Conservation (phyloP, 2,797 vertebrate species). For the Threskiornis aethiopicus region DNA sequence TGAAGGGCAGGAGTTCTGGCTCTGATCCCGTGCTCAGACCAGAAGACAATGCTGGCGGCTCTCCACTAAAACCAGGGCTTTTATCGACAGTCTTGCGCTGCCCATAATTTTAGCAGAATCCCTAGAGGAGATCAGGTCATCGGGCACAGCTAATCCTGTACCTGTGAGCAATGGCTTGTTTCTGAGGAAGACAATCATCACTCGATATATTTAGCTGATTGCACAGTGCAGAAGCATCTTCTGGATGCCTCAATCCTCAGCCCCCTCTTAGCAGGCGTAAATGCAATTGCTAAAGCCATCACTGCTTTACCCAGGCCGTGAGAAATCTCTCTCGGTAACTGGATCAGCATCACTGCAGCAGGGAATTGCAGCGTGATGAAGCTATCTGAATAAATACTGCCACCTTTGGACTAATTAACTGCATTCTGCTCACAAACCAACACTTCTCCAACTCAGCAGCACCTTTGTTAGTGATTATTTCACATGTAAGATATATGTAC, state of each 20-base stretch:
- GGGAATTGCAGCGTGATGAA: background rate
- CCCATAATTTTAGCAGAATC: background rate
- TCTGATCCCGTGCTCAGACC: background rate
- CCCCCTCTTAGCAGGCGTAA: background rate
- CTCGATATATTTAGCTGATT: background rate
- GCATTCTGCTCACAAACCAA: background rate
- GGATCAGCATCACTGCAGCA: background rate
- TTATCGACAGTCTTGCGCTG: background rate
- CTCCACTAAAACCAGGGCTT: background rate
- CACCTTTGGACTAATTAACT: background rate
- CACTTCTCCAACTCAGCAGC: background rate
- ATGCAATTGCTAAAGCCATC: background rate
- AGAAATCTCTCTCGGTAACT: background rate
- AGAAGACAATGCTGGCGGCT: conserved; percentile 33
- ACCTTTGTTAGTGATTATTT: background rate
- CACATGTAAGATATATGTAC: accelerated
- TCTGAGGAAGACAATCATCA: background rate
- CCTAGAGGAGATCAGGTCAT: conserved; percentile 56
- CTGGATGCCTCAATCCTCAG: background rate
- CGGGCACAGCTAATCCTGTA: background rate
- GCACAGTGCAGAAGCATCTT: background rate
- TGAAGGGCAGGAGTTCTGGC: conserved; percentile 54
- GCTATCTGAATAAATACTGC: background rate
- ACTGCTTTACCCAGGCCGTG: accelerated
- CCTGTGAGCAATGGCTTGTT: background rate